Base-by-base conservation (phyloP, 2,888 invertebrate genomes). In the Lacanobia oleracea region DNA sequence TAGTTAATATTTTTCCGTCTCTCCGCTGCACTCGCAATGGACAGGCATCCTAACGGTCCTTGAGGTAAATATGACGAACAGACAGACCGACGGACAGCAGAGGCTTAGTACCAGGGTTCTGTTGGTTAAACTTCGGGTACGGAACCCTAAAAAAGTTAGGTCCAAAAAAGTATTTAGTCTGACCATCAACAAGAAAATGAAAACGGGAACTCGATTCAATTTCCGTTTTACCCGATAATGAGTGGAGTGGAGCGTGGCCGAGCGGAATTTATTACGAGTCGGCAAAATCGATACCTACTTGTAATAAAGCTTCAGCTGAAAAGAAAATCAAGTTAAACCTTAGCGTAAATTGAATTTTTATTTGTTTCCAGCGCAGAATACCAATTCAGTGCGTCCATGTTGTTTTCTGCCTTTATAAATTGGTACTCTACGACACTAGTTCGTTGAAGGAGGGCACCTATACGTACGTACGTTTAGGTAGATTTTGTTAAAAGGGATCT, bases 201-300 rank as follows among this genome's bases (percentile, higher is more conserved):
- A 82, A 81, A 70, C 37, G 64, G 68, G 48, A 71, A 57, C 67
- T 75, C 67, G 70, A 86, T 86, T 85, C 82, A 84, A 86, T 88
- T 87, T 85, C 77, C 83, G 77, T 82, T 85, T 81, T 81, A 66
- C 75, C 75, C 77, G 67, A 79, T 68, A 77, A 77, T 57, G 69
- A 82, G 67, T 73, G 81, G 72, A 77, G 67, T 79, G 76, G 60
- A 82, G 79, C 79, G 74, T 76, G 61, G 69, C n/a, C 54, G 67
- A 82, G 72, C 66, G 72, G 68, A 79, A 79, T 84, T 81, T 81
- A 78, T 83, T 78, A 74, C 67, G 71, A 85, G 75, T 77, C 60
- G 61, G 63, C 61, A 75, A 82, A 75, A 79, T 82, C 72, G 56
- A 83, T 80, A 57, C n/a, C n/a, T n/a, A n/a, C 64, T 48, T 75